Evolutionary conservation across 2,113 vertebrate genomes (phyloP).

Genomic region (Myrmophylax atrothorax): DNA sequence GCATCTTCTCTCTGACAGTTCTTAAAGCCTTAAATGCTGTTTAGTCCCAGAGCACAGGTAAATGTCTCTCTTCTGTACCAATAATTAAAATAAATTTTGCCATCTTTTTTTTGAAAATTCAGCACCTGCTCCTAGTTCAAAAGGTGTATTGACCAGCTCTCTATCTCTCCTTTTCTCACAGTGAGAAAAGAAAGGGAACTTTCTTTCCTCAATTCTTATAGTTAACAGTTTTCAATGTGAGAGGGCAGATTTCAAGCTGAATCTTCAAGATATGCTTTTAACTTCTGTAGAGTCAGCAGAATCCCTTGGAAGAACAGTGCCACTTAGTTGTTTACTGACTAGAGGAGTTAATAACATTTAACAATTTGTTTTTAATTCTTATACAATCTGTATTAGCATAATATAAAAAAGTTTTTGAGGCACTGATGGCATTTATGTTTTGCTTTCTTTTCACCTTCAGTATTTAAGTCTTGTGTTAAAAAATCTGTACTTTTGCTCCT

Average conservation of each 20-base stretch:
- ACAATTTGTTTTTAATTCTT: neutral
- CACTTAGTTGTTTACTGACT: neutral
- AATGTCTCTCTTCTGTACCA: neutral
- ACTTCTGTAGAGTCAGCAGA: neutral
- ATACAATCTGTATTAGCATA: neutral
- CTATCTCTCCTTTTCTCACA: neutral
- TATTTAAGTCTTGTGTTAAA: neutral
- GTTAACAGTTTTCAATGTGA: neutral
- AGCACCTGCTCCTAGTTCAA: neutral
- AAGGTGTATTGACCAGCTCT: neutral
- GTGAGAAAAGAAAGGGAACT: neutral
- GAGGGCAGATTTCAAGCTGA: neutral
- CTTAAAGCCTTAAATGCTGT: neutral
- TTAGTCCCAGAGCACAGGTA: neutral
- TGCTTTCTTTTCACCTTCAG: neutral
- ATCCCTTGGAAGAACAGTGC: neutral
- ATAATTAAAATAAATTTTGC: neutral
- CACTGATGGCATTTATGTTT: neutral
- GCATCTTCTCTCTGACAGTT: neutral
- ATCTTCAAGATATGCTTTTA: neutral
- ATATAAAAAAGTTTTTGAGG: neutral
- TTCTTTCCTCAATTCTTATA: neutral
- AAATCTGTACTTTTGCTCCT: neutral
- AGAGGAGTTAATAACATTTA: neutral
- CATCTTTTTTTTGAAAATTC: neutral